phyloP scores from a whole-genome alignment of 30 jellyfish, hydroid and myxozoan genomes.

The Aurelia coerulea region DNA sequence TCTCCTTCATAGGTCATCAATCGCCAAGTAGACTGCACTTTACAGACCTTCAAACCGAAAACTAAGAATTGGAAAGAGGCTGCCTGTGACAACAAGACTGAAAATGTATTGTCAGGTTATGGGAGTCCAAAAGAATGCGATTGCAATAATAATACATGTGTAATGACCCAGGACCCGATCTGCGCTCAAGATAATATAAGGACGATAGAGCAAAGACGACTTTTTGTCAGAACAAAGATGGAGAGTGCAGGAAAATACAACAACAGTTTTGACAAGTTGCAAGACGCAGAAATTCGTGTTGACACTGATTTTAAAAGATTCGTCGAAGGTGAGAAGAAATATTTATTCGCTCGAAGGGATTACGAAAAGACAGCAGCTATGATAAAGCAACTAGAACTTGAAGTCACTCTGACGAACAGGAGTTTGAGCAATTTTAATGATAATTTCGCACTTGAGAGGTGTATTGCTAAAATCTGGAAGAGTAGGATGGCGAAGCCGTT shows the following conservation, averaged over 20 bases:
- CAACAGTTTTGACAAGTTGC: slow-evolving; percentile 44
- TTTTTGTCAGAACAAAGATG: slow-evolving; percentile 22
- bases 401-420: slow-evolving; percentile 32
- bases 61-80: slow-evolving; percentile 46
- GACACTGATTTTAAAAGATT: background rate
- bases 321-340: slow-evolving; percentile 39
- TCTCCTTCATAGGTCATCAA: slow-evolving; percentile 25
- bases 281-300: slow-evolving; percentile 11
- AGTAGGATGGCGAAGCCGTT: background rate
- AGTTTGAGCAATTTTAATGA: slow-evolving; percentile 26
- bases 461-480: slow-evolving; percentile 13
- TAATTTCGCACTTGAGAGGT: slow-evolving; percentile 49
- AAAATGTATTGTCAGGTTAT: slow-evolving; percentile 47
- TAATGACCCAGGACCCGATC: slow-evolving; percentile 27
- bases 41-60: slow-evolving; percentile 30
- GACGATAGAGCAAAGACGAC: slow-evolving; percentile 21
- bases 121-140: slow-evolving; percentile 56
- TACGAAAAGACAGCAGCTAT: slow-evolving; percentile 41
- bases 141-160: slow-evolving; percentile 39
- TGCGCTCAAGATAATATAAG: slow-evolving; percentile 34
- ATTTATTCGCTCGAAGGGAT: slow-evolving; percentile 21
- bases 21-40: slow-evolving; percentile 60
- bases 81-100: slow-evolving; percentile 20
- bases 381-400: slow-evolving; percentile 29
- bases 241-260: slow-evolving; percentile 57